Percentiles rank a stretch among this genome's conserved stretches.
These are phyloP conservation scores for Falco berigora DNA, from an alignment of 2,797 vertebrate genomes.

Conservation along the genomic window DNA sequence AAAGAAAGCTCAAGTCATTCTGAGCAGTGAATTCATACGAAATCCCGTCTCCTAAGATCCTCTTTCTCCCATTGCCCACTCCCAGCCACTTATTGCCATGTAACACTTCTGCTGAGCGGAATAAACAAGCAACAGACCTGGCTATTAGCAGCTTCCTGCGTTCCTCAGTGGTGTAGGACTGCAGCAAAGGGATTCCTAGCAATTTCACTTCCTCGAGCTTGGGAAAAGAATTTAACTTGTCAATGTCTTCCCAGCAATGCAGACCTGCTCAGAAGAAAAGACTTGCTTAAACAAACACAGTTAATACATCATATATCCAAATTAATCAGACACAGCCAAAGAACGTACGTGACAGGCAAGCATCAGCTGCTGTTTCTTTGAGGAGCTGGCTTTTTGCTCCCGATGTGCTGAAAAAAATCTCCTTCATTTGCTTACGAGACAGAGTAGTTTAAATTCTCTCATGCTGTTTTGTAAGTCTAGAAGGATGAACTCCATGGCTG, in stretches of 20 bases:
- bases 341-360: neutral
- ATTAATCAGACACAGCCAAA: neutral
- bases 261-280: conserved; percentile 79
- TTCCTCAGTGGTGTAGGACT: conserved; percentile 87
- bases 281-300: conserved; percentile 19
- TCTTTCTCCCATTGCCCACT: neutral
- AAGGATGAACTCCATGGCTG: neutral
- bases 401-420: neutral
- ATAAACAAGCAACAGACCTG: conserved; percentile 66
- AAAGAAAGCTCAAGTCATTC: neutral
- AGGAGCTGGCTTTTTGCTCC: neutral
- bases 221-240: conserved; percentile 90
- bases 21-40: neutral
- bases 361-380: neutral
- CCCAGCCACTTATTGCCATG: neutral
- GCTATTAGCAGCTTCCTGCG: conserved; percentile 89
- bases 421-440: neutral
- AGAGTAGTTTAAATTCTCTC: neutral
- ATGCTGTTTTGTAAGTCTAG: neutral
- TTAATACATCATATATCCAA: neutral
- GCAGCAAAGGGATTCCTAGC: conserved; percentile 88
- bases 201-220: conserved; percentile 91
- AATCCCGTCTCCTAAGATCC: neutral
- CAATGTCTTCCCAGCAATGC: conserved; percentile 90
- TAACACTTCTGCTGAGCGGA: neutral